A percentile compares a stretch with the other conserved stretches of the same genome.
These are phyloP conservation scores for Oscheius sp. DNA, from an alignment of 2,888 invertebrate genomes.

Conservation along the genomic window DNA sequence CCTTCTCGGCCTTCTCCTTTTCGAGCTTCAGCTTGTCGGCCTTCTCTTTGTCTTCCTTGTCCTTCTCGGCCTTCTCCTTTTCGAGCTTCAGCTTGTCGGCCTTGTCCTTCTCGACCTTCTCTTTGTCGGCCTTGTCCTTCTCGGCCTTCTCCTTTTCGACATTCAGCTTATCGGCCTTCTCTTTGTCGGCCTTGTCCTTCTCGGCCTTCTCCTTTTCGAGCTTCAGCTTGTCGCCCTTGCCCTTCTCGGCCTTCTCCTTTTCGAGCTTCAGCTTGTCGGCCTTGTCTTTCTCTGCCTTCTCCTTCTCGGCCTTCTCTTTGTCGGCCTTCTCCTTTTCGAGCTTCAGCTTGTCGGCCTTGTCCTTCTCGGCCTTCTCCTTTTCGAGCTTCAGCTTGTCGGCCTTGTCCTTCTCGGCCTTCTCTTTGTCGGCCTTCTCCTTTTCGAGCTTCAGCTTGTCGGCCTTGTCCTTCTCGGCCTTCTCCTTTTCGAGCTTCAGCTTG, in stretches of 20 bases:
- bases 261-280: not conserved
- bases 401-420: slow-evolving; percentile 14
- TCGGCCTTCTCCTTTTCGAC: slow-evolving; percentile 17
- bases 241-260: slow-evolving; percentile 21
- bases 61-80: slow-evolving; percentile 2
- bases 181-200: slow-evolving; percentile 11
- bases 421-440: slow-evolving; percentile 10
- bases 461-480: slow-evolving; percentile 21
- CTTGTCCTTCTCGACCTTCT: not conserved
- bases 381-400: not conserved
- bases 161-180: slow-evolving; percentile 7
- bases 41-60: slow-evolving; percentile 1
- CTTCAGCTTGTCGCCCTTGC: slow-evolving; percentile 11
- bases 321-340: slow-evolving; percentile 22
- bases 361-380: slow-evolving; percentile 19
- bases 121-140: slow-evolving; percentile 9
- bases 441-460: slow-evolving; percentile 14
- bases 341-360: slow-evolving; percentile 8
- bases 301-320: slow-evolving; percentile 7
- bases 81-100: not conserved
- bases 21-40: slow-evolving; percentile 6
- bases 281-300: slow-evolving; percentile 22
- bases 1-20: slow-evolving; percentile 11
- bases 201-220: slow-evolving; percentile 8
- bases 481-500: slow-evolving; percentile 18